Base-by-base conservation (phyloP, 2,888 invertebrate genomes). In the Himalopsyche tibetana region DNA sequence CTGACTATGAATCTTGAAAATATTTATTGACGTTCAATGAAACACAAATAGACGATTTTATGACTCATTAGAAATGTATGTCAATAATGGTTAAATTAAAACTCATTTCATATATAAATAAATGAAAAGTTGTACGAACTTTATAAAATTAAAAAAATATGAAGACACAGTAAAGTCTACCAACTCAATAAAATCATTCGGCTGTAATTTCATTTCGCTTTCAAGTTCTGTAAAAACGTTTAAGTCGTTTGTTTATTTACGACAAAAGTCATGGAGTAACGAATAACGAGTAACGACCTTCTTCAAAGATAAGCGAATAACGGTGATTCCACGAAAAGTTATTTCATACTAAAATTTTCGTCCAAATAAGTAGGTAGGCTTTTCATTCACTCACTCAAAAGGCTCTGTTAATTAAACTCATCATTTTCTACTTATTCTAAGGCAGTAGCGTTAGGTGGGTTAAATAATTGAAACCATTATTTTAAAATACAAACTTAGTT, bases 371-470 rank as follows among this genome's bases (percentile, higher is more conserved):
- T 74, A 74, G 5, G 36, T 17, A 28, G n/a, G 42, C 80, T 36
- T 80, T 80, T 82, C 55, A 74, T 82, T 55, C 51, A 55, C 28
- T 82, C 82, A 82, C 36, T 82, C 55, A 82, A 55, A 82, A 82
- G 55, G 38, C 82, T 38, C 28, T 82, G 38, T 82, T 82, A 82
- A 82, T 82, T 82, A 82, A 82, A 82, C 38, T 55, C 82, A 55
- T 82, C 38, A 82, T 82, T 82, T 82, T 36, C 51, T 55, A 36
- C 82, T 82, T 74, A 36, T 36, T 74, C 11, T 3, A 4, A 38
- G 8, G 5, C 74, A 74, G 74, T 74, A 12, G 74, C 19, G 74
- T 15, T 51, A 51, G 51, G 15, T 51, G 51, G 12, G 12, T 15
- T 1, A 45, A 8, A 45, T 45, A 45, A 11, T 45, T 45, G 9